Evolutionary conservation across 2,888 invertebrate species (phyloP), one percentile per base, ranked within the genome.

Genomic region (Agapostemon virescens): DNA sequence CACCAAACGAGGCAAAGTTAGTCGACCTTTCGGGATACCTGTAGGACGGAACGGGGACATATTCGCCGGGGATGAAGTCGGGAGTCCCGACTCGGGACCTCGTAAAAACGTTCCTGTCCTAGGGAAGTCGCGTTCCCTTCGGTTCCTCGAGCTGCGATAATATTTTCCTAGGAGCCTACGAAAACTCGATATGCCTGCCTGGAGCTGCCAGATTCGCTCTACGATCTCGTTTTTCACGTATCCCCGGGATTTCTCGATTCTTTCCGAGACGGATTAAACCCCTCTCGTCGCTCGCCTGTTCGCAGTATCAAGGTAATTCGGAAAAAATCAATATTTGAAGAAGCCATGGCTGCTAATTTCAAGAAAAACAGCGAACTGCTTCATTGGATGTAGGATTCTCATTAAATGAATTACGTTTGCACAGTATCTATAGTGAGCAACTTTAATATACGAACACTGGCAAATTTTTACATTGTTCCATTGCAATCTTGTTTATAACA

Each of bases 1-100:
- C 72, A 66, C 84, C 88, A 90, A 91, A 90, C 90, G 89, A 90
- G 87, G 83, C 85, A 83, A 88, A 87, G 88, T 89, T 86, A 83
- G 86, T 83, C 81, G 80, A 82, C 80, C 77, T 64, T n/a, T 69
- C 55, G 64, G 74, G 40, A n/a, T 70, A 77, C 77, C 82, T 75
- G 74, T 40, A 52, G 49, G 42, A 74, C 58, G 66, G 66, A 66
- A 63, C 49, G 49, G 61, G 26, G 42, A 13, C 20, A 40, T 74
- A 66, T 78, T 23, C 74, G 63, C 20, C 66, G 69, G 55, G 71
- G 69, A 76, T 33, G 80, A 55, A 55, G 69, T 5, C 33, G 38
- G 49, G n/a, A 49, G n/a, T 49, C 49, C 49, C 49, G 49, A 49
- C n/a, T 49, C 49, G n/a, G 36, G 66, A 58, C 45, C 71, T 68